Percentiles rank a stretch among this genome's conserved stretches.
Conservation (phyloP, 2,113 vertebrate species). For the Aix galericulata region DNA sequence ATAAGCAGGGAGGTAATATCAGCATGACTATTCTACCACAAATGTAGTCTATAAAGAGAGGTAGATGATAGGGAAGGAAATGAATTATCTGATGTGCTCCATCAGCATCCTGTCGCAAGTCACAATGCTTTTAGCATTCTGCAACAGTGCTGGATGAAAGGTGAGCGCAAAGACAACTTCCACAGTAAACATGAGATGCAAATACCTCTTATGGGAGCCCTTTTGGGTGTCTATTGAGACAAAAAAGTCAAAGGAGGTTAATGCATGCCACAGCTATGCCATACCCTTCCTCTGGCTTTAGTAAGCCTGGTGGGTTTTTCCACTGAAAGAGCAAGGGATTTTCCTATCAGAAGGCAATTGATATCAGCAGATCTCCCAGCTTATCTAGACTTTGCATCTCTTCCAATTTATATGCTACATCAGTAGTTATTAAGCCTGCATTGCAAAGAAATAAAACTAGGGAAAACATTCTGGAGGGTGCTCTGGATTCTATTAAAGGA, state of each 20-base stretch:
- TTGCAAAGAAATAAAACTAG: conserved; percentile 56
- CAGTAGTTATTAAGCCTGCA: conserved; percentile 26
- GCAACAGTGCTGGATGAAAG: not conserved
- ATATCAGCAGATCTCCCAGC: conserved; percentile 43
- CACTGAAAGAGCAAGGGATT: conserved; percentile 52
- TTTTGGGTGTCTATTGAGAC: not conserved
- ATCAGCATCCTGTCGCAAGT: not conserved
- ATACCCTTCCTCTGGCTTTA: conserved; percentile 37
- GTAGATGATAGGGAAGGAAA: not conserved
- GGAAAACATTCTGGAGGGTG: conserved; percentile 53
- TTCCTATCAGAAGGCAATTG: conserved; percentile 53
- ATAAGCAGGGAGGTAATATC: not conserved
- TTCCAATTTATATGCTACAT: conserved; percentile 61
- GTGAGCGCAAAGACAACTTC: not conserved
- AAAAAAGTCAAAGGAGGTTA: conserved; percentile 48
- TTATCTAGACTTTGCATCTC: conserved; percentile 64
- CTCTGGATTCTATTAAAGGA: conserved; percentile 70
- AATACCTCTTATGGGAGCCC: conserved; percentile 17
- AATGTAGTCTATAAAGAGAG: not conserved
- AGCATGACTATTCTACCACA: not conserved
- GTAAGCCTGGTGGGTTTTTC: conserved; percentile 51
- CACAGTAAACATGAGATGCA: not conserved
- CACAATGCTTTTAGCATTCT: not conserved
- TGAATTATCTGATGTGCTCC: not conserved
- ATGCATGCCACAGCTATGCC: conserved; percentile 40